These are phyloP conservation scores for Eupithecia dodoneata DNA, from an alignment of 2,888 invertebrate genomes.

Conservation along the genomic window DNA sequence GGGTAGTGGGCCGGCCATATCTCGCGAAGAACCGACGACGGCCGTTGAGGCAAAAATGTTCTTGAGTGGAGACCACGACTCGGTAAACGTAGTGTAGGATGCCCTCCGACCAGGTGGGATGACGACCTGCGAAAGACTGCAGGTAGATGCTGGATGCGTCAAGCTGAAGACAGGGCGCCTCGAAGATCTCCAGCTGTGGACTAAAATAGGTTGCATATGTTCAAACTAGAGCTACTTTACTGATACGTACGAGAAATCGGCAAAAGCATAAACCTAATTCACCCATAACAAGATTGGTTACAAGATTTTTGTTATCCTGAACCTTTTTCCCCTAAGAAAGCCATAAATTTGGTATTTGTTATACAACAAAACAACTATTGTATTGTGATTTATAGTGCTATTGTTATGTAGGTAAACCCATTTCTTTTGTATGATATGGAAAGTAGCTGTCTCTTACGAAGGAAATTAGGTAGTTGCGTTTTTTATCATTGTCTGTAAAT, in stretches of 20 bases:
- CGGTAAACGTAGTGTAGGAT: too few species aligned
- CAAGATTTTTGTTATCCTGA: conserved; percentile 23
- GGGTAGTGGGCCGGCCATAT: too few species aligned
- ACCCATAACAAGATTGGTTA: conserved; percentile 18
- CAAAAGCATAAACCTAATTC: conserved; percentile 15
- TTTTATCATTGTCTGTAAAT: not conserved
- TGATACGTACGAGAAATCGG: not conserved
- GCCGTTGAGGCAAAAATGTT: too few species aligned
- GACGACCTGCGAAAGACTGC: too few species aligned
- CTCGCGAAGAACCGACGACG: too few species aligned
- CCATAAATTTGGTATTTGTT: conserved; percentile 50
- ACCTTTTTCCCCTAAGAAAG: conserved; percentile 32
- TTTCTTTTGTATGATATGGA: conserved; percentile 38
- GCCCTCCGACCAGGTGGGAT: too few species aligned
- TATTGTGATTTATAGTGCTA: conserved; percentile 46
- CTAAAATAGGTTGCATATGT: too few species aligned
- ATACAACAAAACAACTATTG: conserved; percentile 45
- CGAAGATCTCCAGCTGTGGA: too few species aligned
- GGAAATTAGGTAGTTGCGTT: not conserved
- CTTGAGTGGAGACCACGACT: too few species aligned
- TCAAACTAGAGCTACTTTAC: not conserved
- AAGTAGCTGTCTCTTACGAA: conserved; percentile 24
- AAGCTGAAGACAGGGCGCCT: too few species aligned
- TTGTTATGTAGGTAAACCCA: conserved; percentile 36
- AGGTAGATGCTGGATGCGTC: too few species aligned